Conservation (phyloP, 2,888 invertebrate species). For the Cephus runcator region DNA sequence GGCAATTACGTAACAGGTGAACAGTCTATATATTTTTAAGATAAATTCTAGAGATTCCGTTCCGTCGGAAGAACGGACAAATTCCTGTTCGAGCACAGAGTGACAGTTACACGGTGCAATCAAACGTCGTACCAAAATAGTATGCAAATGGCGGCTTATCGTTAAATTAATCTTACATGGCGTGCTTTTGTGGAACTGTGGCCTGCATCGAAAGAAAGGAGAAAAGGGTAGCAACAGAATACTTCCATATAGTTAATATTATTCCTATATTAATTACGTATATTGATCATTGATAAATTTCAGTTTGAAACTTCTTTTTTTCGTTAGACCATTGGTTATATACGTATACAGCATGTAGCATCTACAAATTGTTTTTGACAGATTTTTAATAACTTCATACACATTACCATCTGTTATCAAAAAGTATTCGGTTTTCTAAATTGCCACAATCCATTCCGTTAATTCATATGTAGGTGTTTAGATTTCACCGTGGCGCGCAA, state of each 20-base stretch:
- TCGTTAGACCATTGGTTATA: too few relatives aligned
- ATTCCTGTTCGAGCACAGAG: not conserved
- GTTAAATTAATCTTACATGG: slow-evolving; percentile 9
- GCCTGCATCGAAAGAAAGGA: not conserved
- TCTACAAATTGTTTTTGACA: not conserved
- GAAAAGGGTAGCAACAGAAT: not conserved
- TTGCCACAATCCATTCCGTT: not conserved
- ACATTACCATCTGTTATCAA: not conserved
- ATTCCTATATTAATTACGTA: not conserved
- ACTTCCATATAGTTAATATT: not conserved
- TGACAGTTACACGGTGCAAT: slow-evolving; percentile 13
- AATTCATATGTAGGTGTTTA: not conserved
- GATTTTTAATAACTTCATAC: not conserved
- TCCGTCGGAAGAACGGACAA: not conserved
- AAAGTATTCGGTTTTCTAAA: not conserved
- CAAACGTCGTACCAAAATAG: slow-evolving; percentile 10
- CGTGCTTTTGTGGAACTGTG: not conserved
- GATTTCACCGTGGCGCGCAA: not conserved
- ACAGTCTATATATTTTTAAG: not conserved
- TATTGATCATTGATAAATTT: not conserved
- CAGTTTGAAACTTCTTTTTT: not conserved
- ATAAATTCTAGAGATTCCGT: not conserved
- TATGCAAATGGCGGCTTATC: slow-evolving; percentile 16
- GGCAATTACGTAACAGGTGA: not conserved
- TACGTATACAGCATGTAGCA: not conserved